These are phyloP conservation scores for Streblospio benedicti DNA, from an alignment of 1,140 invertebrate genomes.

Conservation along the genomic window DNA sequence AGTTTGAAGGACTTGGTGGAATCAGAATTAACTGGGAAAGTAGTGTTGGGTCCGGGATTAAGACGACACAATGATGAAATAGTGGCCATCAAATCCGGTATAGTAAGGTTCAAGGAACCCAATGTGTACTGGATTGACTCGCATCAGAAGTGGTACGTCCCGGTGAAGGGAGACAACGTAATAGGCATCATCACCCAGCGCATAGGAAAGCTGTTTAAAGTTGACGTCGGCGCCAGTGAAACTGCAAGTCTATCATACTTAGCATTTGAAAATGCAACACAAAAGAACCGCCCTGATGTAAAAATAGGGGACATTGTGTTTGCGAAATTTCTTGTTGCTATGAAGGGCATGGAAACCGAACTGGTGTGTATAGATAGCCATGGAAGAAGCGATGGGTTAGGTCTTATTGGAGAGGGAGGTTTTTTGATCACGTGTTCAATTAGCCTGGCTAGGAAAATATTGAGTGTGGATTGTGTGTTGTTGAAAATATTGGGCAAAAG, in stretches of 20 bases:
- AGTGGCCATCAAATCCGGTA: conserved; percentile 1
- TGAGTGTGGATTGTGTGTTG: conserved; percentile 65
- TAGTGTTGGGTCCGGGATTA: conserved; percentile 3
- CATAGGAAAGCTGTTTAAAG: conserved; percentile 43
- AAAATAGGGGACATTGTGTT: conserved; percentile 80
- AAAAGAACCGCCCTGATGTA: conserved; percentile 84
- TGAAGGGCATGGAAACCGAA: conserved; percentile 87
- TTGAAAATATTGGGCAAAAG: conserved; percentile 65
- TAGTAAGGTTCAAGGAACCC: conserved; percentile 1
- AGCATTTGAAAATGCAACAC: conserved; percentile 86
- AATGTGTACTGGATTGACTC: conserved; percentile 81
- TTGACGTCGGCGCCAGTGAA: conserved; percentile 64
- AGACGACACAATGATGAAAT: not conserved
- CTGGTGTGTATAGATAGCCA: conserved; percentile 82
- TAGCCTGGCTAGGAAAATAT: conserved; percentile 52
- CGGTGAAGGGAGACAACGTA: conserved; percentile 72
- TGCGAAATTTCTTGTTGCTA: conserved; percentile 72
- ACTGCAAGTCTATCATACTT: conserved; percentile 73
- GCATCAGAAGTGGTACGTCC: too few relatives aligned
- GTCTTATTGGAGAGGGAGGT: conserved; percentile 69
- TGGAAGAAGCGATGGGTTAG: conserved; percentile 71
- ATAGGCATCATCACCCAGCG: conserved; percentile 68
- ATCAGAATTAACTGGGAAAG: conserved; percentile 2
- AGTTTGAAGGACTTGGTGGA: too few relatives aligned
- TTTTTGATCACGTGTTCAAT: conserved; percentile 53